Base-by-base conservation (phyloP, 1,140 invertebrate genomes). In the Parapsyche elsis region DNA sequence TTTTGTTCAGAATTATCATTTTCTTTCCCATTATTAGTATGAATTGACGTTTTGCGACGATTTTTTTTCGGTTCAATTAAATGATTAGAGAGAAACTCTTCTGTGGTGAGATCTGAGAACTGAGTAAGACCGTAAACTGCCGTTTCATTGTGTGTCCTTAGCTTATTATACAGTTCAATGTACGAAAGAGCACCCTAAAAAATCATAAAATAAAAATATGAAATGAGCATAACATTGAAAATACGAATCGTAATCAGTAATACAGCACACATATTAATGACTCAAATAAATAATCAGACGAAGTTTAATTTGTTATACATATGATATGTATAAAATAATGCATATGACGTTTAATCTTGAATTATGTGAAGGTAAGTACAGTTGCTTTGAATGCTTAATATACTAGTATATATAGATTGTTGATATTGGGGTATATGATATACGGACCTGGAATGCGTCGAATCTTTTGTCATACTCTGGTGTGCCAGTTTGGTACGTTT, bases 61-160 rank as follows among this genome's bases (percentile, higher is more conserved):
- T 4, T 38, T 38, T 38, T 5, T 59, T 19, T 64, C 45, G 45
- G 23, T 24, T 78, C 21, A 9, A 86, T 86, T 0, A 94, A 85
- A 81, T 91, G 86, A 49, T 89, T 84, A 16, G 89, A 83, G 80
- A 89, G 73, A 84, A 95, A 96, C 88, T 96, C 94, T 26, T 91
- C 87, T 80, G 91, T 90, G 14, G 92, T 92, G 85, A 96, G 87
- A 85, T 96, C 94, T 5, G 95, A 94, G 83, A 92, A 93, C 84
- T 91, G 87, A 0, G 94, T 96, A 0, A 94, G 83, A 7, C 95
- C 95, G 87, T 93, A 95, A 24, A 89, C 84, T 0, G 93, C 93
- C 84, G 90, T 89, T n/a, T 88, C 85, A 19, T 89, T 85, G 19
- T 89, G 88, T 1, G 85, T 89, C 5, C 87, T 86, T 81, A 82